Conservation (phyloP, 2,888 invertebrate genomes). For the Agrochola litura region DNA sequence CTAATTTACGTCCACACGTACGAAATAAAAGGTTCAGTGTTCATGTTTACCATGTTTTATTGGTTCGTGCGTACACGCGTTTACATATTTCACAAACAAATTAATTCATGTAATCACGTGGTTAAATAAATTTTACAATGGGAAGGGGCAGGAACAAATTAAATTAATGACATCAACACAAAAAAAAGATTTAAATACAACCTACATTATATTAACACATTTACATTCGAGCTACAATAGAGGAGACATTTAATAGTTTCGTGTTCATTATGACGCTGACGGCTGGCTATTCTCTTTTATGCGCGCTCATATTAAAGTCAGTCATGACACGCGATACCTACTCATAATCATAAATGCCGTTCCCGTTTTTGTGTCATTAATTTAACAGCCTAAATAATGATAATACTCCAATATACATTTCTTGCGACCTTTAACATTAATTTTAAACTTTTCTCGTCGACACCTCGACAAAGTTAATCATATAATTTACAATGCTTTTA, state of each 20-base stretch:
- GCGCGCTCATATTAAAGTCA: slow-evolving; percentile 46
- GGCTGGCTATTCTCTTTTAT: slow-evolving; percentile 50
- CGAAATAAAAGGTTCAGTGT: too few relatives aligned
- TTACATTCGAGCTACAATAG: slow-evolving; percentile 36
- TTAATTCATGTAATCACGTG: background rate
- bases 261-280: slow-evolving; percentile 30
- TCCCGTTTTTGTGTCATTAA: slow-evolving; percentile 45
- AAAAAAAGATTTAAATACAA: background rate
- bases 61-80: too few relatives aligned
- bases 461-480: slow-evolving; percentile 66
- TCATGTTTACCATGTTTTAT: too few relatives aligned
- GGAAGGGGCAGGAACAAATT: background rate
- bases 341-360: slow-evolving; percentile 40
- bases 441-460: slow-evolving; percentile 60
- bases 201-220: slow-evolving; percentile 7
- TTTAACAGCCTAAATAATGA: slow-evolving; percentile 38
- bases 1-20: too few relatives aligned
- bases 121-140: background rate
- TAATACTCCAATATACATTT: slow-evolving; percentile 37
- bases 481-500: slow-evolving; percentile 67
- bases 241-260: slow-evolving; percentile 38
- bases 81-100: too few relatives aligned
- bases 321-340: slow-evolving; percentile 41
- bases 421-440: slow-evolving; percentile 52
- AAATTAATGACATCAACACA: background rate